Evolutionary conservation across 2,888 invertebrate genomes (phyloP), one percentile per base, ranked within the genome.

Genomic region (Rutpela maculata): DNA sequence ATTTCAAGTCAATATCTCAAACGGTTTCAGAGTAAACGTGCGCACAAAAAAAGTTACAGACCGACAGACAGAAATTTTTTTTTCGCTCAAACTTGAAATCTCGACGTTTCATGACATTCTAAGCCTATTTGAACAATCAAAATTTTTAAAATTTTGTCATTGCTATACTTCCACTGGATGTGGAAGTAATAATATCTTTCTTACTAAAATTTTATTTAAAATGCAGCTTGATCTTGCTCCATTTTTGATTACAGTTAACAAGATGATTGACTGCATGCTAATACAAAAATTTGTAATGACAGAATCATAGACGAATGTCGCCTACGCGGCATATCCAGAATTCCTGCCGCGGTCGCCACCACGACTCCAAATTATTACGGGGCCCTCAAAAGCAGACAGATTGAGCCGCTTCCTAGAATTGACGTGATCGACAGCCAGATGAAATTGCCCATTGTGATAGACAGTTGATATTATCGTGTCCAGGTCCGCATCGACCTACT

Each of bases 351-450:
- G 80, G 81, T 81, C 82, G 85, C 84, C 83, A 83, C 80, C 81
- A 78, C 76, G 78, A 77, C 80, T 71, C 80, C 76, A 68, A 84
- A 81, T 81, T 84, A 84, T 84, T 79, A 80, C 81, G 76, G 78
- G 72, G 78, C 38, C 78, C 81, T 80, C 81, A 81, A 79, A 85
- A 84, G 83, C 85, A 82, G 86, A 83, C 84, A 84, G 84, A 85
- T 86, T 84, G 84, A 81, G 82, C 80, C 75, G 79, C 82, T 88
- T 88, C 88, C 83, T 82, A 83, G 88, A 88, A 88, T 81, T 78
- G 83, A 87, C 87, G 87, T 88, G 88, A 88, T 88, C 87, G 88
- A 88, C 88, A 88, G 87, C 85, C 86, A 73, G 84, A 85, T 86
- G 85, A 86, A 87, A 88, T 88, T 86, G 83, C 85, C 87, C 85